phyloP scores from a whole-genome alignment of 2,888 invertebrate genomes.

The Heteropelma amictum region DNA sequence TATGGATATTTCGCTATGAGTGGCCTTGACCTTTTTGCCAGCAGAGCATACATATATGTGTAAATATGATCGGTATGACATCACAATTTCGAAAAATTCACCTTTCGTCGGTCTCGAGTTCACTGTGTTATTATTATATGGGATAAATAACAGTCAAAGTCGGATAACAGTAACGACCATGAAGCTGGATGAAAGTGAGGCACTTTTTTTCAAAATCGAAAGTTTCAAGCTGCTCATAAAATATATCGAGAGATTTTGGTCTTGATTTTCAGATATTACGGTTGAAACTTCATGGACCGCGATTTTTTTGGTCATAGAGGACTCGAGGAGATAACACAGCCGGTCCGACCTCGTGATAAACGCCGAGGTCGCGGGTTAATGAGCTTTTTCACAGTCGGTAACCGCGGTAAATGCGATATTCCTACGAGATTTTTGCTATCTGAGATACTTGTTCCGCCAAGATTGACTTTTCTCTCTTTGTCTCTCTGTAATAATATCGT shows the following conservation, averaged over 20 bases:
- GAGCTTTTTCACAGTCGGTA: background rate
- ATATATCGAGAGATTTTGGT: background rate
- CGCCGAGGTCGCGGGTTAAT: slow-evolving; percentile 18
- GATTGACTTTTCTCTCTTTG: background rate
- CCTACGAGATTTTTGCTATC: background rate
- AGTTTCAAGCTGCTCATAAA: background rate
- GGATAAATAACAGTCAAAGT: too few relatives aligned
- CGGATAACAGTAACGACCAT: too few relatives aligned
- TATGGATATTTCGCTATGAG: too few relatives aligned
- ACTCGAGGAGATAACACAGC: slow-evolving; percentile 3
- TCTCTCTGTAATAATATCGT: background rate
- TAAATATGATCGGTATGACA: too few relatives aligned
- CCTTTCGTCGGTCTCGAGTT: too few relatives aligned
- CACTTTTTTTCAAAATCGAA: background rate
- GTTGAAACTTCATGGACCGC: slow-evolving; percentile 10
- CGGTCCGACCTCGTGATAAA: slow-evolving; percentile 1
- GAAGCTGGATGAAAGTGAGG: background rate
- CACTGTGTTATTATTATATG: too few relatives aligned
- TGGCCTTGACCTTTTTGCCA: too few relatives aligned
- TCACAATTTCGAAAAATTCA: too few relatives aligned
- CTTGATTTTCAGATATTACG: slow-evolving; percentile 3
- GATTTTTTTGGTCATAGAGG: background rate
- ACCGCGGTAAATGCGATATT: background rate
- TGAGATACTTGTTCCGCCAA: background rate
- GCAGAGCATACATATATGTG: too few relatives aligned